These are phyloP conservation scores for Chelonoidis abingdonii DNA, from an alignment of 2,113 vertebrate genomes.

Conservation along the genomic window DNA sequence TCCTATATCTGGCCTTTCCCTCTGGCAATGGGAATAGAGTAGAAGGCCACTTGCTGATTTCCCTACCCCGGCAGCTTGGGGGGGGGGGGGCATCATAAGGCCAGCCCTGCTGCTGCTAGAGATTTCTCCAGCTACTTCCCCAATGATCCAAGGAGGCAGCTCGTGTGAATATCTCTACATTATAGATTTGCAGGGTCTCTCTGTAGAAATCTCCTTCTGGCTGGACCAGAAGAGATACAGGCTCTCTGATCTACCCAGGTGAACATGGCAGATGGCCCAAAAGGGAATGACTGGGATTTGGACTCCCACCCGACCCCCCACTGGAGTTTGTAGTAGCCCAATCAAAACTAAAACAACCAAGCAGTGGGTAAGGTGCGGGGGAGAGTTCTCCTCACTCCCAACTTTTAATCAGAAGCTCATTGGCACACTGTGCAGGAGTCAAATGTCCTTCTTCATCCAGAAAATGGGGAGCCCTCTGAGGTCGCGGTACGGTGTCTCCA, in stretches of 20 bases:
- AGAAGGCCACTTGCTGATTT: not conserved
- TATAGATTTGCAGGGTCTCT: not conserved
- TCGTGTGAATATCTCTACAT: not conserved
- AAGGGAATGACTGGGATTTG: not conserved
- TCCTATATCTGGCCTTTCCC: not conserved
- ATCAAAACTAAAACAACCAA: not conserved
- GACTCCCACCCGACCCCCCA: not conserved
- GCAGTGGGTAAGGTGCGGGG: not conserved
- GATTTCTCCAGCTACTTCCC: not conserved
- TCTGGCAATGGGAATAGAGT: not conserved
- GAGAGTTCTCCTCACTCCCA: not conserved
- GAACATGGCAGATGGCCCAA: not conserved
- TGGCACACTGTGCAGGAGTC: not conserved
- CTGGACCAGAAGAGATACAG: not conserved
- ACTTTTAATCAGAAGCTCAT: slow-evolving; percentile 28
- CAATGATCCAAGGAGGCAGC: not conserved
- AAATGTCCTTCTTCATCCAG: slow-evolving; percentile 97
- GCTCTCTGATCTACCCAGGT: not conserved
- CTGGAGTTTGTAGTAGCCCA: not conserved
- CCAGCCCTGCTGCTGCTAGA: not conserved
- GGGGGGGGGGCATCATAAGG: too few relatives aligned
- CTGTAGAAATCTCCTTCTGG: not conserved
- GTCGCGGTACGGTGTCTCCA: slow-evolving; percentile 86
- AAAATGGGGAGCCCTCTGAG: slow-evolving; percentile 88
- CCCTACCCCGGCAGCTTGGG: not conserved